Base-by-base conservation (phyloP, 2,888 invertebrate genomes). In the Scaeva pyrastri region DNA sequence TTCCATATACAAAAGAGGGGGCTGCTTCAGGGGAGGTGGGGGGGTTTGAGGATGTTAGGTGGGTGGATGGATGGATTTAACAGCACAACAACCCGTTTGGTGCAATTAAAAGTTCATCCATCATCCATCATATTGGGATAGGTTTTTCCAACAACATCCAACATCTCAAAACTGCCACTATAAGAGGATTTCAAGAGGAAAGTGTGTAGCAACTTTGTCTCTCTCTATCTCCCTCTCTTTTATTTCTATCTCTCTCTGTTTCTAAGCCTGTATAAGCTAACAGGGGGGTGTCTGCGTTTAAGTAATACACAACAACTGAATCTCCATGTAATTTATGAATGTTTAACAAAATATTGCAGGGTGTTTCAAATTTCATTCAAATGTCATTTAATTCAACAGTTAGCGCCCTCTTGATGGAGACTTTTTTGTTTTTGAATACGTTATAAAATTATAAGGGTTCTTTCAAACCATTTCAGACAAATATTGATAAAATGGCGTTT, bases 101-200 rank as follows among this genome's bases (percentile, higher is more conserved):
- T 71, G 71, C 84, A 84, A 84, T 84, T 84, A 84, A 84, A 84
- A 84, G 79, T 84, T 84, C 84, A 84, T 84, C 80, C 84, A 79
- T 84, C 83, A 84, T 74, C 79, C 74, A 75, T 75, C 79, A 43
- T 31, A 36, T 23, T 8, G 41, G 41, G 74, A 74, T 72, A 60
- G 74, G 70, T 83, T 55, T 64, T 55, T 7, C 50, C 21, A 43
- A 56, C 31, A 16, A 31, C 5, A 16, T 16, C 23, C 1, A 23
- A 26, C 16, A 41, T n/a, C 21, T 11, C 36, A 31, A n/a, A 23
- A 36, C 60, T 60, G 64, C 45, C 14, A 26, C 45, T 60, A n/a
- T n/a, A 16, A 60, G 41, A 64, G 26, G 56, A n/a, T 71, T 12
- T 21, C 12, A 36, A 52, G 60, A 14, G 50, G 11, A 31, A n/a